These are phyloP conservation scores for Crotophaga sulcirostris DNA, from an alignment of 2,113 vertebrate genomes.

Conservation along the genomic window DNA sequence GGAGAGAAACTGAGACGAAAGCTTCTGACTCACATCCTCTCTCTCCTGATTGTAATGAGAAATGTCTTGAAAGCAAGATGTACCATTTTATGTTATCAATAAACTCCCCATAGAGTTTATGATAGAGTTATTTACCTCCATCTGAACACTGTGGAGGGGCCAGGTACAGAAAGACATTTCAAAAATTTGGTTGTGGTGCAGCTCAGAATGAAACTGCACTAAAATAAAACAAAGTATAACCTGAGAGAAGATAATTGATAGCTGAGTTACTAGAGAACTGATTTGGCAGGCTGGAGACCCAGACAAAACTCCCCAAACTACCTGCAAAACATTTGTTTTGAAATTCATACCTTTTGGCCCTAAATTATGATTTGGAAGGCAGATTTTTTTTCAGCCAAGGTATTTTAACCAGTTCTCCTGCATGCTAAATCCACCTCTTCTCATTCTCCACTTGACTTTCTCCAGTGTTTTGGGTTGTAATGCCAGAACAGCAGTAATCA, in stretches of 20 bases:
- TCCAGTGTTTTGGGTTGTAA: slow-evolving; percentile 14
- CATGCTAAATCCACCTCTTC: neutral
- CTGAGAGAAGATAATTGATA: neutral
- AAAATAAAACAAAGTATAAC: neutral
- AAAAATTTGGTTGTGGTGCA: neutral
- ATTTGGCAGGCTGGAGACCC: neutral
- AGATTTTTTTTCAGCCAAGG: neutral
- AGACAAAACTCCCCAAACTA: neutral
- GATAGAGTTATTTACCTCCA: neutral
- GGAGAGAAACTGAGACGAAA: neutral
- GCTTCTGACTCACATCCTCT: slow-evolving; percentile 46
- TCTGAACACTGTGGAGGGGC: neutral
- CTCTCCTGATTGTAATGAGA: slow-evolving; percentile 12
- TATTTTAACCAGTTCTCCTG: neutral
- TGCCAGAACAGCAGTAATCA: slow-evolving; percentile 32
- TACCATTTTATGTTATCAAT: slow-evolving; percentile 11
- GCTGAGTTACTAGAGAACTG: neutral
- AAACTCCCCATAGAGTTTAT: neutral
- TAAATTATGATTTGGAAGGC: neutral
- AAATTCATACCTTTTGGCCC: neutral
- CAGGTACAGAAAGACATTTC: neutral
- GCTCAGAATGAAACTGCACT: neutral
- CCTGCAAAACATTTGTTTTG: neutral
- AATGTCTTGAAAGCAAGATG: slow-evolving; percentile 32
- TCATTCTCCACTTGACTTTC: slow-evolving; percentile 3